Evolutionary conservation across 2,113 vertebrate genomes (phyloP), one percentile per base, ranked within the genome.

Genomic region (Zingel zingel): DNA sequence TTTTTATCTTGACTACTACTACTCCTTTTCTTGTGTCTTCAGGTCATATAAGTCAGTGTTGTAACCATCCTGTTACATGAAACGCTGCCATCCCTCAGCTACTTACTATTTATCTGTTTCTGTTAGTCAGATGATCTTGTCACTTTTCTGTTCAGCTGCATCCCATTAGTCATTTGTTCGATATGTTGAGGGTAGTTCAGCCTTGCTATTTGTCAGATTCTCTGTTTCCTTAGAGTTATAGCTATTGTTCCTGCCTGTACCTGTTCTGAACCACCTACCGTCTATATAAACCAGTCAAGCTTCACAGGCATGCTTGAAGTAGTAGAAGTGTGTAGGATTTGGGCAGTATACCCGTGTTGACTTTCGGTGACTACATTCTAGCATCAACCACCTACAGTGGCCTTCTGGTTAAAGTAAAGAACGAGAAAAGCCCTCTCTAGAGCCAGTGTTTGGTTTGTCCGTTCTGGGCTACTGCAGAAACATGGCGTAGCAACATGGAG

Each of bases 241-340:
- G 53, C 63, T 21, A 77, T 75, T 81, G 54, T 83, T 92, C 85
- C 58, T 83, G 87, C 50, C 81, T 63, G 6, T 74, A 68, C 86
- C 79, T 92, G 82, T 57, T 85, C 70, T 57, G n/a, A 67, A 61
- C 78, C 59, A 83, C 63, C n/a, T 27, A 23, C 43, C 51, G 9
- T 39, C 39, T 39, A 33, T 33, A 33, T 33, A 43, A 1, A 10
- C 39, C 39, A 43, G 39, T 43, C 9, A 39, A 39, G 39, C 39
- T 39, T 39, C 10, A 43, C 39, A 43, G 39, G 39, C 39, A 43
- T 43, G 39, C 39, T 11, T 43, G 10, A 11, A 43, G 39, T 43
- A 43, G 39, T 43, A 43, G 39, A 43, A 43, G 10, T 43, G 39
- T 43, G 39, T 11, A 43, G 10, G 39, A 43, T 43, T 43, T 43